Percentiles rank a stretch among this genome's conserved stretches.
These are phyloP conservation scores for Drosophila fulvimacula DNA, from an alignment of 2,888 invertebrate genomes.

Conservation along the genomic window DNA sequence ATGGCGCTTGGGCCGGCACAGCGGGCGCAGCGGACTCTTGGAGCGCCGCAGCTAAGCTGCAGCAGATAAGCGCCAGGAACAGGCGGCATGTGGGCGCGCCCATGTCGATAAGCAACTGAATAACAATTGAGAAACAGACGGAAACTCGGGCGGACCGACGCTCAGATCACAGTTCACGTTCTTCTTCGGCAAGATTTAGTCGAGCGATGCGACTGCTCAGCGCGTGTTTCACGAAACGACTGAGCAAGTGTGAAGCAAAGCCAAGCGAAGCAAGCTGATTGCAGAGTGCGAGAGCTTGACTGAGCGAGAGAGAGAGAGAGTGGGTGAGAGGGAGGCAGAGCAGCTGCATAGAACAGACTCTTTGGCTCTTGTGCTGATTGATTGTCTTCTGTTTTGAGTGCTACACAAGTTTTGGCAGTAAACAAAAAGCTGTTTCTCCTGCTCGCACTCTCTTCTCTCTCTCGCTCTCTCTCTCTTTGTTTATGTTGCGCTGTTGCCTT, in stretches of 20 bases:
- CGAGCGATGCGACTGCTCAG: conserved; percentile 31
- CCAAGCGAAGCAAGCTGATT: conserved; percentile 2
- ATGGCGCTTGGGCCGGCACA: background rate
- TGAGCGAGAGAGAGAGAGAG: background rate
- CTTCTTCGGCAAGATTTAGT: background rate
- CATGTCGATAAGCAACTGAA: conserved; percentile 12
- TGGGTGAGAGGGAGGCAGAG: too few species aligned
- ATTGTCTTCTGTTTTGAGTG: background rate
- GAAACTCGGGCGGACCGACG: too few species aligned
- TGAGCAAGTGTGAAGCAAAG: conserved; percentile 12
- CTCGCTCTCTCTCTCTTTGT: conserved; percentile 3
- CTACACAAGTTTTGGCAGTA: background rate
- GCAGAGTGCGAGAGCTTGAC: background rate
- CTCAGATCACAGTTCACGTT: background rate
- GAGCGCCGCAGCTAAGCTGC: background rate
- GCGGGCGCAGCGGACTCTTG: background rate
- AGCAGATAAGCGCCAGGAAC: conserved; percentile 17
- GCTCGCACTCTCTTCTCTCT: background rate
- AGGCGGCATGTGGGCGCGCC: conserved; percentile 14
- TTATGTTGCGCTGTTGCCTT: conserved; percentile 20
- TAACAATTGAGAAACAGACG: background rate
- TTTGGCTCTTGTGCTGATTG: background rate
- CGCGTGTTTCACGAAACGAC: conserved; percentile 29
- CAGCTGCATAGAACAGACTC: background rate
- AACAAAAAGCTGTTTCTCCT: background rate